Percentiles rank a stretch among this genome's conserved stretches.
These are phyloP conservation scores for Eurosta solidaginis DNA, from an alignment of 1,140 invertebrate genomes.

Conservation along the genomic window DNA sequence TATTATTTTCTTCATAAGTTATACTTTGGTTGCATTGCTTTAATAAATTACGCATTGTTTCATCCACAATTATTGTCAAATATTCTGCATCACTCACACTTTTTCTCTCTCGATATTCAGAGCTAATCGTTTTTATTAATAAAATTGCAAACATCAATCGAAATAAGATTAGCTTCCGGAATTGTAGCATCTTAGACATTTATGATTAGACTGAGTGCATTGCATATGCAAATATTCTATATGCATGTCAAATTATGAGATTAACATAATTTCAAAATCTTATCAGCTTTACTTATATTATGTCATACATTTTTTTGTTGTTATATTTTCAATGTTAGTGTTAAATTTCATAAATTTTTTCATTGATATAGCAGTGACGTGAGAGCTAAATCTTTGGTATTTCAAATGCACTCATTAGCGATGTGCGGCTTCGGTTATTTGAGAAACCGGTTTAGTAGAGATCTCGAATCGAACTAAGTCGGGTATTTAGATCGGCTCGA, in stretches of 20 bases:
- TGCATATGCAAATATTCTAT: not conserved
- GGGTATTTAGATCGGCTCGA: no score
- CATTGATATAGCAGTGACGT: not conserved
- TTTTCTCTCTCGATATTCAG: not conserved
- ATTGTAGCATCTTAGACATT: not conserved
- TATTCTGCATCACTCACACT: not conserved
- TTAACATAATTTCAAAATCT: not conserved
- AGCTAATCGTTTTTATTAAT: not conserved
- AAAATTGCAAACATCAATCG: not conserved
- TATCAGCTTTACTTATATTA: not conserved
- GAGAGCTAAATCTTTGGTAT: not conserved
- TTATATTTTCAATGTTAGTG: not conserved
- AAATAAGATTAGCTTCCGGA: not conserved
- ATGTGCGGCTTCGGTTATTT: no score
- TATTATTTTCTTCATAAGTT: not conserved
- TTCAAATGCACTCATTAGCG: no score
- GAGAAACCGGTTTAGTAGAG: no score
- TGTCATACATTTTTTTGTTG: not conserved
- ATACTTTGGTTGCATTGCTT: not conserved
- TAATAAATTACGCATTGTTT: not conserved
- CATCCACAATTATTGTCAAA: not conserved
- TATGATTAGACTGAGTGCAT: not conserved
- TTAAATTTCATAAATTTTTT: not conserved
- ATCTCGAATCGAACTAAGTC: no score
- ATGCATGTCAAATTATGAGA: not conserved